Conservation (phyloP, 1,140 invertebrate species). For the Zaprionus kolodkinae region DNA sequence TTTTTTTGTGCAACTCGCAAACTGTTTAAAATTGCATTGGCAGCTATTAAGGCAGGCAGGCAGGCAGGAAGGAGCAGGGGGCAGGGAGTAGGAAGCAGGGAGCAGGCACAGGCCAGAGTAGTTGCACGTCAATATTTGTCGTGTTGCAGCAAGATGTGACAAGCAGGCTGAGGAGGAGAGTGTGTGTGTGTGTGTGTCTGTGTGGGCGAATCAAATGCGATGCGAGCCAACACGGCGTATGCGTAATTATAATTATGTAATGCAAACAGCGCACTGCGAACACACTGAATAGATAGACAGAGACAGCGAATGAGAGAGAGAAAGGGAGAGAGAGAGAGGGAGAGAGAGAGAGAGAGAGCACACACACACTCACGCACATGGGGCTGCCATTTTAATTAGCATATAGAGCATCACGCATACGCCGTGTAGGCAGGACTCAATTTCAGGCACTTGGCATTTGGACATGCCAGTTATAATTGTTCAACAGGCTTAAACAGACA, state of each 20-base stretch:
- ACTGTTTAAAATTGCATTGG: slow-evolving; percentile 10
- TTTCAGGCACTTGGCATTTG: slow-evolving; percentile 81
- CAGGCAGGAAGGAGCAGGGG: not conserved
- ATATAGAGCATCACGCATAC: slow-evolving; percentile 79
- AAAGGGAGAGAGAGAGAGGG: slow-evolving; percentile 29
- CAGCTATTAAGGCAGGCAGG: slow-evolving; percentile 7
- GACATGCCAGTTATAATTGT: slow-evolving; percentile 78
- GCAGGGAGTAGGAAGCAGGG: not conserved
- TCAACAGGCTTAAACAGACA: slow-evolving; percentile 77
- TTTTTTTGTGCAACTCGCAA: slow-evolving; percentile 2
- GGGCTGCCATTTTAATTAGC: slow-evolving; percentile 75
- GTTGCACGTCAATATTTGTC: slow-evolving; percentile 61
- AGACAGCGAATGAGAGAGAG: not conserved
- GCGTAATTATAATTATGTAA: slow-evolving; percentile 81
- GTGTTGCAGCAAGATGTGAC: slow-evolving; percentile 16
- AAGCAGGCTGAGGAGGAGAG: slow-evolving; percentile 9
- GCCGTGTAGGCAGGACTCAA: slow-evolving; percentile 74
- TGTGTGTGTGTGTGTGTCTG: slow-evolving; percentile 3
- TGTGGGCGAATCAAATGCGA: slow-evolving; percentile 58
- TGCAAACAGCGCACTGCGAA: slow-evolving; percentile 68
- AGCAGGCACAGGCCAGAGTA: not conserved
- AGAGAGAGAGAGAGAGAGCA: slow-evolving; percentile 19
- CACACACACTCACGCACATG: slow-evolving; percentile 11
- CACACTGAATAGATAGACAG: slow-evolving; percentile 14
- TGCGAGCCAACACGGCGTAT: slow-evolving; percentile 70